Percentiles rank a stretch among this genome's conserved stretches.
These are phyloP conservation scores for Eristalis arbustorum DNA, from an alignment of 2,888 invertebrate genomes.

Conservation along the genomic window DNA sequence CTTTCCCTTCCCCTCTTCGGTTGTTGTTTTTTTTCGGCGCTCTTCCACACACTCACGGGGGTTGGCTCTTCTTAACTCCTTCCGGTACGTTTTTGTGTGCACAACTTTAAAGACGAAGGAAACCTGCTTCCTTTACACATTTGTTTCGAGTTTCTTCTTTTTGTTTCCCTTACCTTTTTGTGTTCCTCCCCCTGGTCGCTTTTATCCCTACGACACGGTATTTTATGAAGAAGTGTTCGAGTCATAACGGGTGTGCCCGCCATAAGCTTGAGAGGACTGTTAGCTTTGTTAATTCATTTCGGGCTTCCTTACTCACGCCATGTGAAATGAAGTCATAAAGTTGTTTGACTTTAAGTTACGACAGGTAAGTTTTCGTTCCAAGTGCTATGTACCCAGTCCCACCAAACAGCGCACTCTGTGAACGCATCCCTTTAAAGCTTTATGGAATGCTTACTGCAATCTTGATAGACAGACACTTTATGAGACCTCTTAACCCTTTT, in stretches of 20 bases:
- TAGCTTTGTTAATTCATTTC: slow-evolving; percentile 30
- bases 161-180: not conserved
- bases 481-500: not conserved
- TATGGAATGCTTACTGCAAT: not conserved
- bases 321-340: slow-evolving; percentile 2
- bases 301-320: not conserved
- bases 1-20: not conserved
- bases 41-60: not conserved
- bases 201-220: not conserved
- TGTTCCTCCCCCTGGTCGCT: not conserved
- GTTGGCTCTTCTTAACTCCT: slow-evolving; percentile 50
- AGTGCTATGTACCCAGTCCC: not conserved
- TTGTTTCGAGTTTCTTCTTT: not conserved
- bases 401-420: not conserved
- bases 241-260: slow-evolving; percentile 2
- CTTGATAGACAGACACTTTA: not conserved
- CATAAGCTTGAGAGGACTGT: slow-evolving; percentile 21
- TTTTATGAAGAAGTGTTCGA: slow-evolving; percentile 25
- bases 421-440: not conserved
- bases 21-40: not conserved
- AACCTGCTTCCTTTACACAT: slow-evolving; percentile 21
- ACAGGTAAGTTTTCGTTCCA: not conserved
- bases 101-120: slow-evolving; percentile 31
- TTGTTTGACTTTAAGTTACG: not conserved
- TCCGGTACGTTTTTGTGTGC: slow-evolving; percentile 31